These are phyloP conservation scores for Dynastes hyllus DNA, from an alignment of 2,888 invertebrate genomes.

Conservation along the genomic window DNA sequence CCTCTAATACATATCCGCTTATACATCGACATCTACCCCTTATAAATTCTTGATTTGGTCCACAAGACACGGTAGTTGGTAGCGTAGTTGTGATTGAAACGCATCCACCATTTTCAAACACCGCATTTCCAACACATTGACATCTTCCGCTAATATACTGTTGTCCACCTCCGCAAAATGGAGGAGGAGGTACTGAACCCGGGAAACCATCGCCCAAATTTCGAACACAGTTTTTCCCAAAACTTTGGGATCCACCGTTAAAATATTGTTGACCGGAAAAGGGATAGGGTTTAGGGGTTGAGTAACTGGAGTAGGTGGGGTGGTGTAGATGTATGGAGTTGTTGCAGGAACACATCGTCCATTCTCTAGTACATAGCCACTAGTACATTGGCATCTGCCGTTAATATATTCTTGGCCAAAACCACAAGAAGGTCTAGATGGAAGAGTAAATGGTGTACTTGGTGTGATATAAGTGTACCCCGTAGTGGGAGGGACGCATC, in stretches of 20 bases:
- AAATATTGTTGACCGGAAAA: constrained; percentile 32
- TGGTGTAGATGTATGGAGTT: no score
- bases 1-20: not conserved
- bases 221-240: constrained; percentile 27
- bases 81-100: constrained; percentile 39
- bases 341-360: no score
- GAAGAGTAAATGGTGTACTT: not conserved
- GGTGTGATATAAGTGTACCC: constrained; percentile 1
- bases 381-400: no score
- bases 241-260: constrained; percentile 50
- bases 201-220: no score
- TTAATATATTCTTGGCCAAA: no score
- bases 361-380: no score
- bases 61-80: constrained; percentile 17
- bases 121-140: constrained; percentile 1
- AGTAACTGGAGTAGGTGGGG: not conserved
- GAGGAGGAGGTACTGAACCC: constrained; percentile 29
- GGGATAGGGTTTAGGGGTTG: no score
- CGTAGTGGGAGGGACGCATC: constrained; percentile 40
- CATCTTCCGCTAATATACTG: constrained; percentile 32
- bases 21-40: constrained; percentile 41
- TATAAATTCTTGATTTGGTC: constrained; percentile 14
- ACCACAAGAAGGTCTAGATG: constrained; percentile 9
- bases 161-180: not conserved
- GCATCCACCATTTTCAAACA: constrained; percentile 34